These are phyloP conservation scores for Holothuria leucospilota DNA, from an alignment of 53 echinoderm and acorn worm species.

Conservation along the genomic window DNA sequence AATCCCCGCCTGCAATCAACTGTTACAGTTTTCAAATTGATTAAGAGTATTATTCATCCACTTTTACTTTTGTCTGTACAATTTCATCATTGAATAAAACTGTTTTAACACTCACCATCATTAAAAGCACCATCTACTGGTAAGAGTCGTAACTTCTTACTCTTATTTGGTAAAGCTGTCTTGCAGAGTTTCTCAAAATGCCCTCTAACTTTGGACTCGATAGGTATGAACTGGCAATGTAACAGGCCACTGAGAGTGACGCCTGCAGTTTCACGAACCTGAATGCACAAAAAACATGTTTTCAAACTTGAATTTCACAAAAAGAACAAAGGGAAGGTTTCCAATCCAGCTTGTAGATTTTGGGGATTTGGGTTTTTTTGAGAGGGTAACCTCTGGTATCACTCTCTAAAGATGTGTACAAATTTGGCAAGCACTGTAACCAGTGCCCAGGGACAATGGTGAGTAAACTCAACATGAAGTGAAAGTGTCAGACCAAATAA, in stretches of 20 bases:
- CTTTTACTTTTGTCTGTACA: no score
- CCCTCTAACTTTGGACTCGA: constrained; percentile 80
- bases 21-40: not conserved
- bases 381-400: no score
- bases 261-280: constrained; percentile 95
- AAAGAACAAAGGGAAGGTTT: not conserved
- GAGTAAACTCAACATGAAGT: no score
- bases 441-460: no score
- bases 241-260: constrained; percentile 91
- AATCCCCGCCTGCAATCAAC: not conserved
- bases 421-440: no score
- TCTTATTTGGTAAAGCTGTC: constrained; percentile 87
- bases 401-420: no score
- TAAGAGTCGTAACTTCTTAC: constrained; percentile 27
- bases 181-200: constrained; percentile 95
- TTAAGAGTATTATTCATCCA: not conserved
- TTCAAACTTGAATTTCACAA: not conserved
- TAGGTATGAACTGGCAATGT: constrained; percentile 90
- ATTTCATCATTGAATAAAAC: no score
- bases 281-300: not conserved
- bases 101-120: constrained; percentile 24
- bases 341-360: no score
- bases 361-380: no score
- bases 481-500: no score
- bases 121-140: constrained; percentile 32